These are phyloP conservation scores for Drosophila acutilabella DNA, from an alignment of 2,888 invertebrate genomes.

Conservation along the genomic window DNA sequence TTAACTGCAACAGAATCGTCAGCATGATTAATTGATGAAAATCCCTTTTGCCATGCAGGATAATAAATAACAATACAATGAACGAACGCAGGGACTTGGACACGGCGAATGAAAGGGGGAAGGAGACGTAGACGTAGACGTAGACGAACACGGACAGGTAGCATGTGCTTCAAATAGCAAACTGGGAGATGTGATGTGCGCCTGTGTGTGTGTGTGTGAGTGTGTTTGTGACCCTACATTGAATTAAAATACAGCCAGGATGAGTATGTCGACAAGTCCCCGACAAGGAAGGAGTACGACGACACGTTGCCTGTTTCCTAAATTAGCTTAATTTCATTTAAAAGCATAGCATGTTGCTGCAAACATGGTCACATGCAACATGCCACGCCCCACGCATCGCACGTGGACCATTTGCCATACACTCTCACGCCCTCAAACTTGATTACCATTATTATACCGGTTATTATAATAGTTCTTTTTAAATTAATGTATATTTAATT, in stretches of 20 bases:
- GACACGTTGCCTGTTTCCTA: slow-evolving; percentile 67
- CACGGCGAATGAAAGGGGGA: background rate
- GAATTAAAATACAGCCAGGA: slow-evolving; percentile 61
- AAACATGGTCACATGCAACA: slow-evolving; percentile 14
- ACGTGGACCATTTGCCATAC: background rate
- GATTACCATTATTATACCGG: background rate
- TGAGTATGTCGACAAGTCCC: slow-evolving; percentile 39
- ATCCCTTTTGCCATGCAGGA: slow-evolving; percentile 80
- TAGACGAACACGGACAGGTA: slow-evolving; percentile 52
- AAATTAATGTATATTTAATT: background rate
- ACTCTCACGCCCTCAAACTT: no score
- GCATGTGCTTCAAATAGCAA: slow-evolving; percentile 72
- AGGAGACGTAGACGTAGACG: slow-evolving; percentile 4
- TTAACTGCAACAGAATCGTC: slow-evolving; percentile 74
- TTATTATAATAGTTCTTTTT: slow-evolving; percentile 26
- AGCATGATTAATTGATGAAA: slow-evolving; percentile 80
- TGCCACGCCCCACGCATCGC: slow-evolving; percentile 1
- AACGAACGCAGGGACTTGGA: background rate
- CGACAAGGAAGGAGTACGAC: slow-evolving; percentile 24
- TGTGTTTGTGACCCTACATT: slow-evolving; percentile 52
- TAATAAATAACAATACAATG: slow-evolving; percentile 75
- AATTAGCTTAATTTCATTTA: slow-evolving; percentile 80
- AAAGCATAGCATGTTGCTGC: slow-evolving; percentile 64
- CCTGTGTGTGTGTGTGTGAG: slow-evolving; percentile 24
- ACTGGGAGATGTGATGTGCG: slow-evolving; percentile 40